phyloP scores from a whole-genome alignment of 2,797 vertebrate species.

The Lagocephalus sceleratus region DNA sequence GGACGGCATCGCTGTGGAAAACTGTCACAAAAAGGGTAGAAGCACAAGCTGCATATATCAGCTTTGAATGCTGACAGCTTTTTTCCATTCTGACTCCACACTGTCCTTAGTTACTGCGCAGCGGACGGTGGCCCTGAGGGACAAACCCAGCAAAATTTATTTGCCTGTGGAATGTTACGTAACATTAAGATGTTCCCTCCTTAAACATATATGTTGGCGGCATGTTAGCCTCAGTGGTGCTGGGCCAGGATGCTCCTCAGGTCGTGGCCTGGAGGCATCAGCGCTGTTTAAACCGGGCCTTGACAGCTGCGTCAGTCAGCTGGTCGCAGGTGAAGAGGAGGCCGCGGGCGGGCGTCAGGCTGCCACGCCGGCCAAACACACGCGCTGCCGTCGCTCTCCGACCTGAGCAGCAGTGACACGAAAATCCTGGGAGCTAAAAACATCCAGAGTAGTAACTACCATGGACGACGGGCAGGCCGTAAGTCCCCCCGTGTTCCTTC shows the following conservation, averaged over 20 bases:
- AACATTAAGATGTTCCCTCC: too few relatives aligned
- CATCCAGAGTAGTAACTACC: too few relatives aligned
- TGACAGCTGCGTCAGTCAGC: constrained; percentile 2
- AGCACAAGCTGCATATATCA: constrained; percentile 30
- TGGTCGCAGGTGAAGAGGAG: constrained; percentile 17
- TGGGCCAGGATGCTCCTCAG: not conserved
- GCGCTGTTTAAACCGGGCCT: constrained; percentile 2
- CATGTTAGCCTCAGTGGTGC: constrained; percentile 8
- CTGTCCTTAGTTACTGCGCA: not conserved
- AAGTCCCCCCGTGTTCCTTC: too few relatives aligned
- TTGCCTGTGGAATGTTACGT: too few relatives aligned
- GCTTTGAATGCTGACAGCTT: constrained; percentile 20
- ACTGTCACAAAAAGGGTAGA: constrained; percentile 34
- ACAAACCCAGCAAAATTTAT: not conserved
- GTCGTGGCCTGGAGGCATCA: constrained; percentile 5
- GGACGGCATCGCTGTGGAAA: constrained; percentile 42
- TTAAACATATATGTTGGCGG: constrained; percentile 9
- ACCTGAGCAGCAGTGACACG: not conserved
- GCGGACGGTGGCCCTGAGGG: constrained; percentile 4
- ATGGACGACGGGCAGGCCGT: too few relatives aligned
- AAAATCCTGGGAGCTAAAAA: too few relatives aligned
- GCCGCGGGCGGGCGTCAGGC: constrained; percentile 16
- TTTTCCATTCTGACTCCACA: constrained; percentile 6
- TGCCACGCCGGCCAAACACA: constrained; percentile 13
- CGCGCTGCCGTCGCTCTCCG: not conserved